phyloP scores from a whole-genome alignment of 1,140 invertebrate species.

The Penaeus japonicus region DNA sequence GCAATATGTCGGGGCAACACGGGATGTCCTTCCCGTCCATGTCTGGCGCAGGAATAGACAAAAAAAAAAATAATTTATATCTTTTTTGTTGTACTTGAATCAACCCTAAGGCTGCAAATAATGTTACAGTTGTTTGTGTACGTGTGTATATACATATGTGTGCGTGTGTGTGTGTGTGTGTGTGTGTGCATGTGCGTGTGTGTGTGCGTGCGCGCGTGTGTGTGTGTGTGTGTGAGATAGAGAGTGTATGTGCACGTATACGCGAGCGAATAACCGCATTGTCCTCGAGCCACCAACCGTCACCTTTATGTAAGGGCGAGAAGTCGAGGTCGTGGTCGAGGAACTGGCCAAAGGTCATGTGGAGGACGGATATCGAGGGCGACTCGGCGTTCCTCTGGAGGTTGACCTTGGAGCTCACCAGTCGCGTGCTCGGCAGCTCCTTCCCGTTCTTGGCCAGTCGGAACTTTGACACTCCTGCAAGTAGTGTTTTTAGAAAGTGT shows the following conservation, averaged over 20 bases:
- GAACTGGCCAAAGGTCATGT: constrained; percentile 88
- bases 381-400: constrained; percentile 78
- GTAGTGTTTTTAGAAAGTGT: too few species aligned
- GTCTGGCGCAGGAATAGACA: constrained; percentile 12
- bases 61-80: too few species aligned
- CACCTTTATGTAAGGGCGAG: constrained; percentile 75
- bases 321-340: constrained; percentile 90
- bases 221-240: too few species aligned
- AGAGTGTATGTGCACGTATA: too few species aligned
- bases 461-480: background rate
- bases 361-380: constrained; percentile 80
- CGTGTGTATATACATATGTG: background rate
- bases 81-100: too few species aligned
- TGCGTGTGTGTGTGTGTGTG: background rate
- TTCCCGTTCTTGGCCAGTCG: constrained; percentile 68
- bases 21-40: constrained; percentile 45
- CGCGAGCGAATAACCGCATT: too few species aligned
- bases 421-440: constrained; percentile 79
- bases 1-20: constrained; percentile 43
- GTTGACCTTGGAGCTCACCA: constrained; percentile 85
- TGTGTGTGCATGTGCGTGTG: too few species aligned
- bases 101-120: too few species aligned
- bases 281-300: background rate
- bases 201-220: too few species aligned
- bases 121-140: too few species aligned